Conservation (phyloP, 1,140 invertebrate genomes). For the Neomicropteryx cornuta region DNA sequence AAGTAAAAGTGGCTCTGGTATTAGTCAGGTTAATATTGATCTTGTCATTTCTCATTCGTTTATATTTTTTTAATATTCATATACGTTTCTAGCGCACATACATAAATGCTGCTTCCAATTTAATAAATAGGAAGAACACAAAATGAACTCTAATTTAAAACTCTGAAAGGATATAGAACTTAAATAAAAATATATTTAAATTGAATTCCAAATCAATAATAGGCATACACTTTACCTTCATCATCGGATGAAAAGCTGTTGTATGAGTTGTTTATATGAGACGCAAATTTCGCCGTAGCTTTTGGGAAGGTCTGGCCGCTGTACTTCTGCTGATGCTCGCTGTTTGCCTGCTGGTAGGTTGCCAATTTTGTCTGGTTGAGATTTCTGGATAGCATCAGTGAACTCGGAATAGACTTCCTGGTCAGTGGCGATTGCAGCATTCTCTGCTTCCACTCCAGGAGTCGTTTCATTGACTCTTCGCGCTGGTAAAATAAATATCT, state of each 20-base stretch:
- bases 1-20: too few relatives aligned
- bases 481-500: slow-evolving; percentile 40
- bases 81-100: too few relatives aligned
- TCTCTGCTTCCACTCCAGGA: slow-evolving; percentile 85
- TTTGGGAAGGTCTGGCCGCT: slow-evolving; percentile 34
- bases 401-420: slow-evolving; percentile 55
- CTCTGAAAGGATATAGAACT: too few relatives aligned
- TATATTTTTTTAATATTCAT: too few relatives aligned
- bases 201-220: background rate
- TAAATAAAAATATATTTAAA: too few relatives aligned
- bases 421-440: slow-evolving; percentile 84
- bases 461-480: slow-evolving; percentile 83
- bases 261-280: too few relatives aligned
- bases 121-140: too few relatives aligned
- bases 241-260: slow-evolving; percentile 79
- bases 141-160: too few relatives aligned
- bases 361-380: slow-evolving; percentile 32
- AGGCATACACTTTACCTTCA: slow-evolving; percentile 58
- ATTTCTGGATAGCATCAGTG: slow-evolving; percentile 37
- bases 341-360: slow-evolving; percentile 33
- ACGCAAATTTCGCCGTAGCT: slow-evolving; percentile 37
- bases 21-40: too few relatives aligned
- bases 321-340: slow-evolving; percentile 26
- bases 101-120: too few relatives aligned
- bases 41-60: too few relatives aligned